Conservation (phyloP, 2,797 vertebrate genomes). For the Potorous gilbertii region DNA sequence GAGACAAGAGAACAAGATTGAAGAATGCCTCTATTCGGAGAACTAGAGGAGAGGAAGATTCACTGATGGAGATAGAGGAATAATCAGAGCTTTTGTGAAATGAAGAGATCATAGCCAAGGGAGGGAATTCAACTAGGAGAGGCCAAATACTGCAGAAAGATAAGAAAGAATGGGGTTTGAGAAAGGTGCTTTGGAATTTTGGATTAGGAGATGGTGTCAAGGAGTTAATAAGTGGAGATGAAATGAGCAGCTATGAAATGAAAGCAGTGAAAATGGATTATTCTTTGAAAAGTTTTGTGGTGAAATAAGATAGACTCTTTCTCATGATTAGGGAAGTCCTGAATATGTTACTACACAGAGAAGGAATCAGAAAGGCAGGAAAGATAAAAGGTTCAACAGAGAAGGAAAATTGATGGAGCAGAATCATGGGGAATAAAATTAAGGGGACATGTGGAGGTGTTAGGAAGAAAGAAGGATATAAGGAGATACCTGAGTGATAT, state of each 20-base stretch:
- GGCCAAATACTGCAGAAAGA: neutral
- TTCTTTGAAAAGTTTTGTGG: neutral
- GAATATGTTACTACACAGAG: neutral
- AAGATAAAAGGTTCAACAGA: neutral
- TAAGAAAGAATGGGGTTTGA: neutral
- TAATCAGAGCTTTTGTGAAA: neutral
- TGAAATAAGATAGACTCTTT: neutral
- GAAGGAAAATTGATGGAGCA: neutral
- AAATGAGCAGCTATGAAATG: neutral
- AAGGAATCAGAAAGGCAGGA: neutral
- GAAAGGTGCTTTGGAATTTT: neutral
- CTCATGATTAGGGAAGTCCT: neutral
- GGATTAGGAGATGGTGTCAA: neutral
- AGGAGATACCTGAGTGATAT: neutral
- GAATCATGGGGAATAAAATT: neutral
- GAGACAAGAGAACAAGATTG: neutral
- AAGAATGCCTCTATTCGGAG: neutral
- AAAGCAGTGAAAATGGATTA: neutral
- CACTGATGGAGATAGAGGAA: neutral
- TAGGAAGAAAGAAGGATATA: neutral
- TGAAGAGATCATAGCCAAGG: neutral
- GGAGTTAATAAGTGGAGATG: neutral
- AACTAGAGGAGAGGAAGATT: neutral
- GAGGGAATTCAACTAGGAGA: neutral
- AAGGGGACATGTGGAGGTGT: neutral